These are phyloP conservation scores for Lutraria lutraria DNA, from an alignment of 2,888 invertebrate species.

Conservation along the genomic window DNA sequence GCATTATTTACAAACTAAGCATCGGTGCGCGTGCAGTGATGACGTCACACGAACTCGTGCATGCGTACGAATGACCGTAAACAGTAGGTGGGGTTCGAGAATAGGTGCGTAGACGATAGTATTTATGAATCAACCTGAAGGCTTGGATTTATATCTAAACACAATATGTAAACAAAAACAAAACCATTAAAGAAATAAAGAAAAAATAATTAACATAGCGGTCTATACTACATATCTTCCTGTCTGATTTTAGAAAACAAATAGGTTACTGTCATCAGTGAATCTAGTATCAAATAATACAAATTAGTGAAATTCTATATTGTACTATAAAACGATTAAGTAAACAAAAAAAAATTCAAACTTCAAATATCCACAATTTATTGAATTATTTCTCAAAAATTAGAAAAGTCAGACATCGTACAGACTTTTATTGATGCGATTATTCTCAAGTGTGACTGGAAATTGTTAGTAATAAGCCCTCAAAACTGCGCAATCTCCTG, in stretches of 20 bases:
- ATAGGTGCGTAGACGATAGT: too few relatives aligned
- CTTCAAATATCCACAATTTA: not conserved
- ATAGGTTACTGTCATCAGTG: not conserved
- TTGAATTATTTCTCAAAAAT: not conserved
- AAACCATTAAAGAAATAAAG: too few relatives aligned
- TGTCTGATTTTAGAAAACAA: not conserved
- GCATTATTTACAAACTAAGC: too few relatives aligned
- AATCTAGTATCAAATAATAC: not conserved
- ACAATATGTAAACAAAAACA: too few relatives aligned
- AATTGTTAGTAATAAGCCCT: not conserved
- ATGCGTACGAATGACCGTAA: too few relatives aligned
- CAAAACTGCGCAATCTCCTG: not conserved
- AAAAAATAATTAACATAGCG: too few relatives aligned
- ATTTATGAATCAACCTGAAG: too few relatives aligned
- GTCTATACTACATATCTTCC: too few relatives aligned
- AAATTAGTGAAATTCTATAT: not conserved
- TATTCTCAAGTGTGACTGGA: not conserved
- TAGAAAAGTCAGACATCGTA: not conserved
- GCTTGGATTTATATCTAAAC: too few relatives aligned
- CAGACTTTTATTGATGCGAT: not conserved
- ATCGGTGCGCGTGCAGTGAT: too few relatives aligned
- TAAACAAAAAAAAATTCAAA: not conserved
- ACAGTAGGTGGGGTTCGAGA: too few relatives aligned
- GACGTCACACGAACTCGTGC: too few relatives aligned
- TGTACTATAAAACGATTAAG: not conserved